Conservation (phyloP, 2,113 vertebrate species). For the Ceyx margarethae region DNA sequence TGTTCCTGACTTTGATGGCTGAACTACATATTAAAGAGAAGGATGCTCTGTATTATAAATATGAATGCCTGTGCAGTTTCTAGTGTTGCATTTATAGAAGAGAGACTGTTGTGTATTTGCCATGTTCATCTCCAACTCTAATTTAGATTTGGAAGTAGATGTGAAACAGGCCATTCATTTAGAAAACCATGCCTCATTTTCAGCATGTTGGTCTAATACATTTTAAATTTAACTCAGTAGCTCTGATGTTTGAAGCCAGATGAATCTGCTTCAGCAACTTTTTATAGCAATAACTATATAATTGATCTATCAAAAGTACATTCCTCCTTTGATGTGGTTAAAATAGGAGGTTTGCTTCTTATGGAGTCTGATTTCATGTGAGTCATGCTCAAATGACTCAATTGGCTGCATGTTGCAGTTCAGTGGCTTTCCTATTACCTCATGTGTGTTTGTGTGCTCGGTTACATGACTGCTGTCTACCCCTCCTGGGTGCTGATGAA, state of each 20-base stretch:
- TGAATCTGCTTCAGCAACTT: not conserved
- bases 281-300: not conserved
- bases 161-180: not conserved
- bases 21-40: not conserved
- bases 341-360: not conserved
- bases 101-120: not conserved
- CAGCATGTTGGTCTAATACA: not conserved
- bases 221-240: not conserved
- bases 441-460: not conserved
- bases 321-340: not conserved
- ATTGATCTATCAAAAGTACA: not conserved
- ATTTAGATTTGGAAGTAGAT: not conserved
- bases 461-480: not conserved
- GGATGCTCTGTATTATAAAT: not conserved
- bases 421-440: not conserved
- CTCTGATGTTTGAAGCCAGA: not conserved
- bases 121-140: not conserved
- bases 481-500: not conserved
- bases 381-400: conserved; percentile 11
- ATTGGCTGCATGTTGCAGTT: not conserved
- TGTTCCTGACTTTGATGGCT: not conserved
- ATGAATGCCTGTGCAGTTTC: not conserved
- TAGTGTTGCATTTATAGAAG: not conserved
- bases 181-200: not conserved
- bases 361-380: not conserved